These are phyloP conservation scores for Rhingia rostrata DNA, from an alignment of 2,888 invertebrate species.

Conservation along the genomic window DNA sequence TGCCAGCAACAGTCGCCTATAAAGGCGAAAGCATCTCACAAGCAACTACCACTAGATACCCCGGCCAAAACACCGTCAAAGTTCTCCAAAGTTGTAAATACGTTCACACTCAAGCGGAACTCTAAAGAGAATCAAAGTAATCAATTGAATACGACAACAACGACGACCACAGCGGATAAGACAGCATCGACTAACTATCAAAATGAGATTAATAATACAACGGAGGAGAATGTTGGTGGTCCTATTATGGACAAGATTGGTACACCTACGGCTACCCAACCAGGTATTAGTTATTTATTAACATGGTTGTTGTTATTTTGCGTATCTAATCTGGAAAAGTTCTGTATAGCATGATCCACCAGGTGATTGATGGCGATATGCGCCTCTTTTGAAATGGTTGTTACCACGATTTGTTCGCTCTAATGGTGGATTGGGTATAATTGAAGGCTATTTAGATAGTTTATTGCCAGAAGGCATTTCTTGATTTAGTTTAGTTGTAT, in stretches of 20 bases:
- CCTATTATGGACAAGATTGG: slow-evolving; percentile 56
- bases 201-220: slow-evolving; percentile 57
- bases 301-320: slow-evolving; percentile 16
- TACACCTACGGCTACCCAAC: slow-evolving; percentile 58
- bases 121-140: slow-evolving; percentile 68
- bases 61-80: slow-evolving; percentile 75
- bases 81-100: slow-evolving; percentile 79
- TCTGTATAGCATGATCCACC: not conserved
- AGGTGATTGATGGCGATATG: slow-evolving; percentile 21
- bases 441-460: slow-evolving; percentile 1
- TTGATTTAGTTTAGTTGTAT: not conserved
- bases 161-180: slow-evolving; percentile 49
- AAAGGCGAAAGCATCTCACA: slow-evolving; percentile 57
- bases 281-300: slow-evolving; percentile 52
- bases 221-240: slow-evolving; percentile 50
- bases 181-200: slow-evolving; percentile 47
- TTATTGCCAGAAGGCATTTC: not conserved
- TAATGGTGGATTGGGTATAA: slow-evolving; percentile 6
- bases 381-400: slow-evolving; percentile 8
- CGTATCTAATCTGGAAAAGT: slow-evolving; percentile 14
- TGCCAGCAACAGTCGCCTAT: slow-evolving; percentile 56
- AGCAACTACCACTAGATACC: slow-evolving; percentile 24
- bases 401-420: slow-evolving; percentile 5
- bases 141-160: slow-evolving; percentile 56
- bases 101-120: slow-evolving; percentile 80